Conservation (phyloP, 2,888 invertebrate genomes). For the Rosalia funebris region DNA sequence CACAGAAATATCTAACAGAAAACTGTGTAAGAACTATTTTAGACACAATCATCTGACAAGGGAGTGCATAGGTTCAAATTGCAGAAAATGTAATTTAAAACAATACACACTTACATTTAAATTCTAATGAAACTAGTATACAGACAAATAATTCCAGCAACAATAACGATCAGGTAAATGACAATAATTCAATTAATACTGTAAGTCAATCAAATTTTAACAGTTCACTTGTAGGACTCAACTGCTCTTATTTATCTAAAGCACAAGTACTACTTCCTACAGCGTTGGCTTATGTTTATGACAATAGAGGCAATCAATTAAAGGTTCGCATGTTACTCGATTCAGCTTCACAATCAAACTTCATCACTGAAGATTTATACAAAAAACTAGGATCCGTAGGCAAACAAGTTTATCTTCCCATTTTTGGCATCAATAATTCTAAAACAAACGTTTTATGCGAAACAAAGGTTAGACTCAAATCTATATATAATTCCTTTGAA, state of each 20-base stretch:
- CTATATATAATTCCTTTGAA: neutral
- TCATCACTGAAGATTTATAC: neutral
- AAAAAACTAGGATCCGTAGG: neutral
- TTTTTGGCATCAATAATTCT: neutral
- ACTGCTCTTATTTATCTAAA: neutral
- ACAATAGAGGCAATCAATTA: neutral
- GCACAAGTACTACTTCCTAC: neutral
- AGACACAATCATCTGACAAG: neutral
- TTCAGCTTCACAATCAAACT: neutral
- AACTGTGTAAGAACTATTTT: neutral
- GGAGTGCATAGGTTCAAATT: no score
- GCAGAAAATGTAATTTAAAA: no score
- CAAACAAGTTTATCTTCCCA: neutral
- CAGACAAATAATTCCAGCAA: neutral
- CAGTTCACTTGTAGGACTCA: neutral
- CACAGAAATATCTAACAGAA: neutral
- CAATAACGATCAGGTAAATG: neutral
- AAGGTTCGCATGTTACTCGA: neutral
- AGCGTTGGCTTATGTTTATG: neutral
- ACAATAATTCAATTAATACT: neutral
- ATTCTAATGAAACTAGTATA: neutral
- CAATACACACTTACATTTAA: neutral
- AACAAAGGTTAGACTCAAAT: neutral
- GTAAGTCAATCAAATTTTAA: neutral
- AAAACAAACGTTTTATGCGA: neutral